Evolutionary conservation across 2,797 vertebrate species (phyloP), one percentile per base, ranked within the genome.

Genomic region (Parauchenoglanis punctatus): DNA sequence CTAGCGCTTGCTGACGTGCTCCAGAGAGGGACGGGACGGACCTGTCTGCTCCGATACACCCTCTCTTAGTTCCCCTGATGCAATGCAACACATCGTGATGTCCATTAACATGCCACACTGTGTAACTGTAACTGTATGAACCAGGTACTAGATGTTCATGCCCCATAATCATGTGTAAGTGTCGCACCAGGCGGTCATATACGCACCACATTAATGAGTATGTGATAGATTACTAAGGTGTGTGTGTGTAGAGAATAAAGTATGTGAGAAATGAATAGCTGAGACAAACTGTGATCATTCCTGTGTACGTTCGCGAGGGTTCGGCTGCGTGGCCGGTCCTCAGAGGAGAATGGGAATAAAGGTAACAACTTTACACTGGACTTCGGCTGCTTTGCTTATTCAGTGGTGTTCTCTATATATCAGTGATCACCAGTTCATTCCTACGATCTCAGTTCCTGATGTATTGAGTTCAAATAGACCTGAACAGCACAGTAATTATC

Each of bases 1-100:
- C 76, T 87, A 91, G 86, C 87, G 87, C 86, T 91, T 91, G 85
- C 90, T 89, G 90, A 87, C 89, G 73, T 87, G 87, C 88, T 68
- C 58, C 83, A 72, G 70, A 87, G 85, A 83, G 77, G 67, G 73
- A 76, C 25, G 54, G 82, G 40, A 78, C 83, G 8, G 68, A 67
- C 35, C 73, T 61, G 85, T 63, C 77, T 82, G 77, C 90, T 88
- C 65, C 59, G 18, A 49, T 80, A 58, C 88, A 68, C n/a, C 86
- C 78, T 89, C 87, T 88, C 65, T 83, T 88, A 87, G 89, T 83
- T 15, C 58, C 59, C 84, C 82, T 75, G 87, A 90, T 49, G 87
- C 90, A 86, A 86, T 88, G 89, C 84, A 91, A 86, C 85, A 88
- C 83, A 88, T 89, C 20, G 77, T 91, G 87, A 91, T 63, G 82